Evolutionary conservation across 2,888 invertebrate species (phyloP).

Genomic region (Epirrita christyi): DNA sequence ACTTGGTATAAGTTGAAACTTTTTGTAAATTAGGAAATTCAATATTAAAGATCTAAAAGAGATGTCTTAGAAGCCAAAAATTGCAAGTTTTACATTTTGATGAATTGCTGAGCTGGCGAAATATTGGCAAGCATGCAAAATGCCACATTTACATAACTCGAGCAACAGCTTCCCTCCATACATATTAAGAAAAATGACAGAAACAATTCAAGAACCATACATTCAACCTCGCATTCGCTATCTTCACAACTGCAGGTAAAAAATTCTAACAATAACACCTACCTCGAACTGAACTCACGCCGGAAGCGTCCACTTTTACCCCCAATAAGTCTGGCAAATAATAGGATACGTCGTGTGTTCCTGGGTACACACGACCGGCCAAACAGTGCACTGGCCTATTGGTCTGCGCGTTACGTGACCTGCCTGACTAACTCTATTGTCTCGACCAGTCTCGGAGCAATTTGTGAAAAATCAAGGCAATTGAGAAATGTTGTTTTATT

Average conservation of each 20-base stretch:
- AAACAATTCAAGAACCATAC: too few species aligned
- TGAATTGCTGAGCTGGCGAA: too few species aligned
- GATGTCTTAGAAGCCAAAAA: too few species aligned
- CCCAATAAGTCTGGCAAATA: slow-evolving; percentile 46
- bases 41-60: too few species aligned
- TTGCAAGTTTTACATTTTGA: too few species aligned
- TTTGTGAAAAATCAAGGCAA: slow-evolving; percentile 43
- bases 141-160: too few species aligned
- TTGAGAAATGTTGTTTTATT: slow-evolving; percentile 36
- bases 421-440: slow-evolving; percentile 45
- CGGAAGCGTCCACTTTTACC: slow-evolving; percentile 28
- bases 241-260: slow-evolving; percentile 1
- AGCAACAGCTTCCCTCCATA: too few species aligned
- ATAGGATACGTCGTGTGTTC: slow-evolving; percentile 30
- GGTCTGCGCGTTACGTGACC: slow-evolving; percentile 45
- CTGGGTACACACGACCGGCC: slow-evolving; percentile 38
- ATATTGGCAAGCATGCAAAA: too few species aligned
- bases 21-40: too few species aligned
- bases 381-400: slow-evolving; percentile 35
- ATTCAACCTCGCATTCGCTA: slow-evolving; percentile 1
- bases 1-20: too few species aligned
- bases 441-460: slow-evolving; percentile 37
- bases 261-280: background rate
- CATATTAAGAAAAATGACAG: too few species aligned
- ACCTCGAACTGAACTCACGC: background rate